Evolutionary conservation across 2,888 invertebrate genomes (phyloP), one percentile per base, ranked within the genome.

Genomic region (Artemia sp.): DNA sequence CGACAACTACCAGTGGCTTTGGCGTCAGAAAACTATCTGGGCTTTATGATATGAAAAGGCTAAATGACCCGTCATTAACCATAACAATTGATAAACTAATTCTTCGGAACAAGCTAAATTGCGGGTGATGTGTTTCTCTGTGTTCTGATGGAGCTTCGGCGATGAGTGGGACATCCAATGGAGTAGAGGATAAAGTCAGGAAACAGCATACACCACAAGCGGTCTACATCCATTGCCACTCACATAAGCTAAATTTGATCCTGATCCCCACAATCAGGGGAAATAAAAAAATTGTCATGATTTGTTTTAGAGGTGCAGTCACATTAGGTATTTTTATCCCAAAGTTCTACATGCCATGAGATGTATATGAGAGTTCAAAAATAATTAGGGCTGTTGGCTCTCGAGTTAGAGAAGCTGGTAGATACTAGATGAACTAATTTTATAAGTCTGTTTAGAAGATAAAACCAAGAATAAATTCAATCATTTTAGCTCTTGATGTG

Each of bases 61-160:
- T n/a, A n/a, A n/a, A n/a, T n/a, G n/a, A n/a, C n/a, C n/a, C n/a
- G n/a, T n/a, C n/a, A n/a, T n/a, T n/a, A n/a, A n/a, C 68, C 38
- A 38, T 53, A 11, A 51, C 24, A n/a, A 68, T 68, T 68, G 19
- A 51, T 9, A 14, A 52, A 14, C 19, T n/a, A 52, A 9, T 52
- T 19, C 14, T 24, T 14, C 12, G 68, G 52, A 11, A 52, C 24
- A 14, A 53, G 19, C 52, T 68, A n/a, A 53, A 51, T 6, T 51
- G 51, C 1, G 52, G 52, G 7, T 68, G 53, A 12, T 68, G 68
- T 19, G 58, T 69, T 51, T 68, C 66, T n/a, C 71, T 71, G 51
- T 52, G 51, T 24, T 72, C 69, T 12, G 71, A 72, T 66, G 70
- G 67, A 38, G 69, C 70, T 58, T 51, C 68, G 10, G 76, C 75